A percentile compares a stretch with the other conserved stretches of the same genome.
phyloP scores from a whole-genome alignment of 2,797 vertebrate genomes.

The Heliangelus exortis region DNA sequence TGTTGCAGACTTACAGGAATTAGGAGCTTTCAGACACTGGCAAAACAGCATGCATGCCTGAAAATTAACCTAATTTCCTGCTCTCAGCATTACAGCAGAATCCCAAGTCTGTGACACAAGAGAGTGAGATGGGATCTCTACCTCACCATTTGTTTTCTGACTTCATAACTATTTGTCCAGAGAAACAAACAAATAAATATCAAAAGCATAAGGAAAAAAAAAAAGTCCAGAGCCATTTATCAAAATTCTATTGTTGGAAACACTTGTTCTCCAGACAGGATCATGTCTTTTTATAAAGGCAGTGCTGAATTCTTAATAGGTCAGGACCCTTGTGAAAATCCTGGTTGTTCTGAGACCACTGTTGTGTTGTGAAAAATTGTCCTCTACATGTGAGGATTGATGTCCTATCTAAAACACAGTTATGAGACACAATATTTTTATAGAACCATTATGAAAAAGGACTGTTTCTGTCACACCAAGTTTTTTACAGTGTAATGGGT shows the following conservation, averaged over 20 bases:
- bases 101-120: not conserved
- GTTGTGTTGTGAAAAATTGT: not conserved
- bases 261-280: not conserved
- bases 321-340: not conserved
- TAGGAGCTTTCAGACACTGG: slow-evolving; percentile 11
- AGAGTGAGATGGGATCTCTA: not conserved
- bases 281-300: not conserved
- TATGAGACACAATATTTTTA: not conserved
- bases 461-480: not conserved
- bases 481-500: not conserved
- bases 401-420: not conserved
- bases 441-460: not conserved
- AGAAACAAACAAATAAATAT: not conserved
- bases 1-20: not conserved
- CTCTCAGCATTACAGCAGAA: not conserved
- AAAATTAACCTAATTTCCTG: slow-evolving; percentile 27
- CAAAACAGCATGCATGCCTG: not conserved
- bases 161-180: not conserved
- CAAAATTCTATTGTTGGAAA: not conserved
- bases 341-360: not conserved
- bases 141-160: not conserved
- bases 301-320: not conserved
- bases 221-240: not conserved
- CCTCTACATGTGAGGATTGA: not conserved
- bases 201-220: not conserved